Evolutionary conservation across 2,888 invertebrate species (phyloP).

Genomic region (Tenodera sinensis): DNA sequence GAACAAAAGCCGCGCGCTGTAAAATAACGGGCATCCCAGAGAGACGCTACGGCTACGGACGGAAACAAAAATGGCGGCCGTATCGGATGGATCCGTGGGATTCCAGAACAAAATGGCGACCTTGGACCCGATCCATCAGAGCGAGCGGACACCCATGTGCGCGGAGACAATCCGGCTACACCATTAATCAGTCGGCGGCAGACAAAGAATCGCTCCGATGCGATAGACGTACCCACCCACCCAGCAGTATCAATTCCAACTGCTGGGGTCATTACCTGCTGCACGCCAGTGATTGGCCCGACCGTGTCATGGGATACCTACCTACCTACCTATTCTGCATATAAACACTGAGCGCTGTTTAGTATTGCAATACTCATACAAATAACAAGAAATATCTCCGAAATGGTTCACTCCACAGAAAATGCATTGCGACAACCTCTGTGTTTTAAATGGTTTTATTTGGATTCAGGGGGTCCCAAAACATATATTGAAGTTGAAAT

Average conservation of each 20-base stretch:
- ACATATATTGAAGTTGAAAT: no score
- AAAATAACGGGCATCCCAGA: no score
- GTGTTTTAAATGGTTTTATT: no score
- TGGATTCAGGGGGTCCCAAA: no score
- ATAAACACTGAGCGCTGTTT: background rate
- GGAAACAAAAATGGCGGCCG: background rate
- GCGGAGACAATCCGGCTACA: background rate
- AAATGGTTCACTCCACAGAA: no score
- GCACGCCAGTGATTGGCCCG: background rate
- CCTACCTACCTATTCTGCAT: no score
- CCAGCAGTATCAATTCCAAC: background rate
- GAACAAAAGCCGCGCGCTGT: no score
- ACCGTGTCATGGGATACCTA: background rate
- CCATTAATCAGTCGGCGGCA: slow-evolving; percentile 12
- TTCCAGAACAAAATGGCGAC: background rate
- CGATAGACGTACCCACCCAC: background rate
- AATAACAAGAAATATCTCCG: no score
- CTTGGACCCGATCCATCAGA: background rate
- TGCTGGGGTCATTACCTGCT: background rate
- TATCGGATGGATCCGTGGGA: background rate
- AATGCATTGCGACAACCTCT: no score
- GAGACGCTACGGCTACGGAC: no score
- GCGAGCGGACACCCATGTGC: background rate
- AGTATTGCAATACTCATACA: no score
- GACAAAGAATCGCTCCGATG: background rate